A percentile compares a stretch with the other conserved stretches of the same genome.
Conservation (phyloP, 2,888 invertebrate species). For the Slavum lentiscoides region DNA sequence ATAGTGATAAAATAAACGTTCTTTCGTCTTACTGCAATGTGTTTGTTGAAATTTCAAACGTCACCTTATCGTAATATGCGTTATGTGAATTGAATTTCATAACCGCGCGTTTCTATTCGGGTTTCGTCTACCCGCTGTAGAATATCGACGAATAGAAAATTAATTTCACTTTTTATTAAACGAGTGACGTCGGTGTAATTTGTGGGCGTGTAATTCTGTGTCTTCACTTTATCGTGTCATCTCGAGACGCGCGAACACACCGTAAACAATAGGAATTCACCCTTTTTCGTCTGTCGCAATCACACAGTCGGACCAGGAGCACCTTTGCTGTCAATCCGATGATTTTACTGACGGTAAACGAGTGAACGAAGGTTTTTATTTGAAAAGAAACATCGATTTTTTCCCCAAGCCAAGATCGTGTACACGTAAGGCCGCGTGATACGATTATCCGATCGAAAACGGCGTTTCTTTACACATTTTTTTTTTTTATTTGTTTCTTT, state of each 20-base stretch:
- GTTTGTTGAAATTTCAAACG: too few species aligned
- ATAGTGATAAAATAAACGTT: too few species aligned
- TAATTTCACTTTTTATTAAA: too few species aligned
- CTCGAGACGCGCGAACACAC: background rate
- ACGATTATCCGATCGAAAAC: conserved; percentile 19
- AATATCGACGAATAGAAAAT: too few species aligned
- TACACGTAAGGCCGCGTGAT: background rate
- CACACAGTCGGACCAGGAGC: conserved; percentile 22
- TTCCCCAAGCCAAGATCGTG: background rate
- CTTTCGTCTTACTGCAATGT: too few species aligned
- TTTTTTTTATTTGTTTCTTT: conserved; percentile 4
- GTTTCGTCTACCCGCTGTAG: too few species aligned
- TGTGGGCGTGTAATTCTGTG: background rate
- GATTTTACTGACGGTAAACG: conserved; percentile 5
- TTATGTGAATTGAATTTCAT: too few species aligned
- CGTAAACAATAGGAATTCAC: conserved; percentile 30
- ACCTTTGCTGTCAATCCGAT: conserved; percentile 42
- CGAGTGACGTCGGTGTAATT: background rate
- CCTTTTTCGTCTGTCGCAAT: background rate
- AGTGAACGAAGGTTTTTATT: conserved; percentile 17
- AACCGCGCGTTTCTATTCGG: too few species aligned
- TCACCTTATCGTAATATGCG: too few species aligned
- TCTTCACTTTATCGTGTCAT: conserved; percentile 5
- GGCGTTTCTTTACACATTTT: background rate
- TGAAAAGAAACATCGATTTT: conserved; percentile 18